Conservation (phyloP, 2,113 vertebrate species). For the Oreocharis arfaki region DNA sequence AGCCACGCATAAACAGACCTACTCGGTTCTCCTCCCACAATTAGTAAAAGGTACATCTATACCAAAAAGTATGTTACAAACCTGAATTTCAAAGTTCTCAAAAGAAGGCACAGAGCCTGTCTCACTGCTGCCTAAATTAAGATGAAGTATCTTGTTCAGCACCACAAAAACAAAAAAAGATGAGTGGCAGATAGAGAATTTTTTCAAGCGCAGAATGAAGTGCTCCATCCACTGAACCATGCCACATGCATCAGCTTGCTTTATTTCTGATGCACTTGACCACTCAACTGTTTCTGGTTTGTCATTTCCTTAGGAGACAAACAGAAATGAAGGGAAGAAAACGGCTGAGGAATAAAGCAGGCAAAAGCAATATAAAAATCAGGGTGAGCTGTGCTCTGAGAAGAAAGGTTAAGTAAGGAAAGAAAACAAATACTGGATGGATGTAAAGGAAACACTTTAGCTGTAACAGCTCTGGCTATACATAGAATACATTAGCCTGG, state of each 20-base stretch:
- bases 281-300: slow-evolving; percentile 28
- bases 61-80: background rate
- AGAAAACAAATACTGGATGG: background rate
- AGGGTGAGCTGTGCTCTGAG: background rate
- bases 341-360: background rate
- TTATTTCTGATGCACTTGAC: slow-evolving; percentile 25
- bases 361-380: background rate
- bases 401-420: background rate
- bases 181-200: background rate
- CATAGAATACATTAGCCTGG: background rate
- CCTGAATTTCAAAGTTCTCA: background rate
- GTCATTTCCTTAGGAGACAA: slow-evolving; percentile 13
- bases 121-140: background rate
- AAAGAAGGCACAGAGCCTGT: background rate
- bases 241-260: background rate
- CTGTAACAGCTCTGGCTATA: background rate
- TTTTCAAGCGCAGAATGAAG: background rate
- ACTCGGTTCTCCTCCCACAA: background rate
- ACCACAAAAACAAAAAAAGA: background rate
- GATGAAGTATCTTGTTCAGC: background rate
- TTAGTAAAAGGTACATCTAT: background rate
- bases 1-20: background rate
- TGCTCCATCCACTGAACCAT: background rate
- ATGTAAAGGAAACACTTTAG: background rate
- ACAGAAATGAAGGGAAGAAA: background rate